Evolutionary conservation across 2,113 vertebrate genomes (phyloP).

Genomic region (Eonycteris spelaea): DNA sequence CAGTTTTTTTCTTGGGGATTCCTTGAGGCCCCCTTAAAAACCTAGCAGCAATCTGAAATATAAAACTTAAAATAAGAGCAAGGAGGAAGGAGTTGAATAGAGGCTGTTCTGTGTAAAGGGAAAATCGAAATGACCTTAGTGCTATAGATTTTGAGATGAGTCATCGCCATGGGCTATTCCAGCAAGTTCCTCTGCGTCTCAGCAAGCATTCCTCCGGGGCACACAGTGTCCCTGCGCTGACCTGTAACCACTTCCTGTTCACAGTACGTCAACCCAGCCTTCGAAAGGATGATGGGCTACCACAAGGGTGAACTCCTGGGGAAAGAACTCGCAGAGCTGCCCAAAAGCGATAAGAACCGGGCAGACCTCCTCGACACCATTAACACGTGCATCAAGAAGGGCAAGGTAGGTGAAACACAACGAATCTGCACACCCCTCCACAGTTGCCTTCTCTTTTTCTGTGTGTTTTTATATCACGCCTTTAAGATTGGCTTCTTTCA

Average conservation of each 20-base stretch:
- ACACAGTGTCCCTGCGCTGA: neutral
- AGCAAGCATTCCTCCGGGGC: neutral
- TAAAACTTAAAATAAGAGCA: neutral
- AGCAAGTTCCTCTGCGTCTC: neutral
- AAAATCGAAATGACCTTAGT: neutral
- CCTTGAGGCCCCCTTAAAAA: neutral
- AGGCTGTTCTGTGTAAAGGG: neutral
- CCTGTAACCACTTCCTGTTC: conserved; percentile 51
- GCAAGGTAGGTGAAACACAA: conserved; percentile 86
- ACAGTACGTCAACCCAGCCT: conserved; percentile 97
- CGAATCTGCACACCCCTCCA: rapidly evolving
- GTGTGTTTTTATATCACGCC: neutral
- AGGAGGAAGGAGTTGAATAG: neutral
- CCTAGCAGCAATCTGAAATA: neutral
- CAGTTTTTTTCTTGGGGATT: neutral
- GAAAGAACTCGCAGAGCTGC: conserved; percentile 93
- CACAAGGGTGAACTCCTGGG: conserved; percentile 93
- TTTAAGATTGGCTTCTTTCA: neutral
- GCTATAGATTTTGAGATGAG: neutral
- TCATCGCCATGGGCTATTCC: neutral
- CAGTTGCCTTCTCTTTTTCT: rapidly evolving
- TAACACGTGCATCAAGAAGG: conserved; percentile 94
- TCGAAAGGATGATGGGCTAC: conserved; percentile 97
- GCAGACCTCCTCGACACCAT: conserved; percentile 93
- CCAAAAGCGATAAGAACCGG: conserved; percentile 93